Conservation (phyloP, 2,113 vertebrate genomes). For the Uria aalge region DNA sequence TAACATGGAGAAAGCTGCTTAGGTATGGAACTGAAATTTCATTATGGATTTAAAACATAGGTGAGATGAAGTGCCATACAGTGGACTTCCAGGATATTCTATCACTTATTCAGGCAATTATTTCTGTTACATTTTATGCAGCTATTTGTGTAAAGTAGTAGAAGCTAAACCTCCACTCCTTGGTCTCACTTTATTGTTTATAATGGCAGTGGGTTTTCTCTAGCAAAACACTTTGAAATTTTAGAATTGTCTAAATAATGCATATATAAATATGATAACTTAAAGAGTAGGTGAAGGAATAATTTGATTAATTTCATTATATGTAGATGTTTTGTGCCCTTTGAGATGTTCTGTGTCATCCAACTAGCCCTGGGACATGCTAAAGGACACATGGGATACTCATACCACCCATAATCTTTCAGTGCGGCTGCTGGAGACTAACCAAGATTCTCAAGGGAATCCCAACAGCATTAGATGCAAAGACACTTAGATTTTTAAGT, state of each 20-base stretch:
- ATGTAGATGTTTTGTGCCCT: not conserved
- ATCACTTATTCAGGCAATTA: not conserved
- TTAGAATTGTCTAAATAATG: not conserved
- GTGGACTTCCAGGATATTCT: not conserved
- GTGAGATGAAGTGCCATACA: not conserved
- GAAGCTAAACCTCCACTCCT: not conserved
- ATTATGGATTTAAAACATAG: not conserved
- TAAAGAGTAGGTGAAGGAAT: not conserved
- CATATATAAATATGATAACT: not conserved
- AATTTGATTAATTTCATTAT: not conserved
- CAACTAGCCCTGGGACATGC: not conserved
- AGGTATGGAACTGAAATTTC: not conserved
- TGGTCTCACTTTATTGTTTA: not conserved
- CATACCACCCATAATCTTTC: not conserved
- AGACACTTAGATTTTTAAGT: not conserved
- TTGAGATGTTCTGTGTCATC: not conserved
- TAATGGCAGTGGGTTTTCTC: not conserved
- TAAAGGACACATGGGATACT: not conserved
- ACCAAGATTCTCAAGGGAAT: not conserved
- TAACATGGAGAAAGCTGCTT: not conserved
- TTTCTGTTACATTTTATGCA: not conserved
- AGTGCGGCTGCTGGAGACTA: not conserved
- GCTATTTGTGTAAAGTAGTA: not conserved
- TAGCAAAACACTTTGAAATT: not conserved
- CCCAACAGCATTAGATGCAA: not conserved